Base-by-base conservation (phyloP, 2,113 vertebrate genomes). In the Perccottus glenii region DNA sequence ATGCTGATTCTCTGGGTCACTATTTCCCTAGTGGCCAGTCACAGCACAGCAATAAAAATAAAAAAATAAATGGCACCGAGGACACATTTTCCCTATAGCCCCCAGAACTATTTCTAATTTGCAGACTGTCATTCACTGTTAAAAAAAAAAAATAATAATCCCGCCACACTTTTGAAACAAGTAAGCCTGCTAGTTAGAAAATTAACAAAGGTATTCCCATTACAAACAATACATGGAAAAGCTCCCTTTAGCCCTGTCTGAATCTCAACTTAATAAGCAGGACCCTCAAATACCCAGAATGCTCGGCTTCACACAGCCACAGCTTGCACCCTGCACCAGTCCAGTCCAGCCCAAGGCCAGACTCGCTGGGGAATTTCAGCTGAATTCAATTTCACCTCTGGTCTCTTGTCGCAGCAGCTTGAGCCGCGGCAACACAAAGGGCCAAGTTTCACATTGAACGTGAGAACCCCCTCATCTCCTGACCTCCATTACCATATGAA, bases 401-500 rank as follows among this genome's bases (percentile, higher is more conserved):
- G 88, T 92, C 92, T 91, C 83, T 27, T 85, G 89, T 92, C 87
- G 85, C 73, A 32, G 61, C 91, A 92, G 93, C 90, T 92, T 92
- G 89, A 91, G 90, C 90, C 89, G 84, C 50, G 81, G 77, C 78
- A 73, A 92, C 92, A 96, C 94, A 97, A 96, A 87, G 94, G 92
- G 89, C 92, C 90, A 89, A 91, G 92, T 90, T 93, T 93, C 93
- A 91, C 94, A 92, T 92, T 91, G 90, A 95, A 96, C 89, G 92
- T 96, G 96, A 97, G 95, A 96, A 96, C 93, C 89, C 89, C 91
- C 92, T 96, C 95, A 93, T 95, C 94, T 93, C 87, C 94, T 96
- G 95, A 96, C 95, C 95, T 83, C 88, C 84, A 94, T 97, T 95
- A 94, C 89, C 95, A 97, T 96, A 93, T 96, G 93, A 97, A 98